Conservation (phyloP, 2,113 vertebrate genomes). For the Proteles cristata region DNA sequence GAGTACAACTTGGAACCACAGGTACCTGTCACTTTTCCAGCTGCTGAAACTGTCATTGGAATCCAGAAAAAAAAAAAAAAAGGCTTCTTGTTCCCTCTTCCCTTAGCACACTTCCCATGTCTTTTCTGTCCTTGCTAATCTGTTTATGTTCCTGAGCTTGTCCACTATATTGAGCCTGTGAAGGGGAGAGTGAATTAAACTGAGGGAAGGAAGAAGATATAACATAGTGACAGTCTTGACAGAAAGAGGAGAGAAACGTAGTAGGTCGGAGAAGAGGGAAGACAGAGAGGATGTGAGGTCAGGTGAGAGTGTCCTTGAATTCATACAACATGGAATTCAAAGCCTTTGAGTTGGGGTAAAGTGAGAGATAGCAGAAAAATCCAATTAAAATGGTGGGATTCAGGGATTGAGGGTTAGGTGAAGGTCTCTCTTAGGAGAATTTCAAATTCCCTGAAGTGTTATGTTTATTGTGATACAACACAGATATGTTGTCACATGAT, state of each 20-base stretch:
- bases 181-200: neutral
- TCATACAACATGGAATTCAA: neutral
- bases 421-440: neutral
- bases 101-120: rapidly evolving
- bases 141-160: neutral
- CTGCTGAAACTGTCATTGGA: neutral
- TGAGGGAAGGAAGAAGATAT: neutral
- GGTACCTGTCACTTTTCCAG: neutral
- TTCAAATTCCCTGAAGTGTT: neutral
- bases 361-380: neutral
- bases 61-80: neutral
- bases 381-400: neutral
- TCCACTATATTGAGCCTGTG: neutral
- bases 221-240: neutral
- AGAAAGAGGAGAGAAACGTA: neutral
- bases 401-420: neutral
- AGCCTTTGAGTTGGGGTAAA: neutral
- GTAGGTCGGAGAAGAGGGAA: neutral
- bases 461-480: neutral
- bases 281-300: neutral
- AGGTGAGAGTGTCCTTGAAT: neutral
- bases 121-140: neutral
- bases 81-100: neutral
- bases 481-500: neutral
- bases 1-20: neutral